These are phyloP conservation scores for Netelia fuscicornis DNA, from an alignment of 2,888 invertebrate genomes.

Conservation along the genomic window DNA sequence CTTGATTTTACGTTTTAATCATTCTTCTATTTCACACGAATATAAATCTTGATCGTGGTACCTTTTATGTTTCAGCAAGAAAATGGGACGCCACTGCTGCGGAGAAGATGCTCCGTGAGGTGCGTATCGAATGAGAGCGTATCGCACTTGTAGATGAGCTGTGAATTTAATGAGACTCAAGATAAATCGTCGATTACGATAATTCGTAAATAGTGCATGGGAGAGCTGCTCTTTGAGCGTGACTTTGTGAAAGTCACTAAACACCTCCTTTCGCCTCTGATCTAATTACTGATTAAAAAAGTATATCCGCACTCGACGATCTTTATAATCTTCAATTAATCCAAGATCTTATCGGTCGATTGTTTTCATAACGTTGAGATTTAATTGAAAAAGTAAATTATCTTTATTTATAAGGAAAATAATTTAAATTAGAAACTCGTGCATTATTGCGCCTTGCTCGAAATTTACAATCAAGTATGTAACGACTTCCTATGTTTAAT, in stretches of 20 bases:
- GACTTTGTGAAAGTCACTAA: conserved; percentile 49
- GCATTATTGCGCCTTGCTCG: too few relatives aligned
- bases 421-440: too few relatives aligned
- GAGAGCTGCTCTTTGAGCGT: conserved; percentile 43
- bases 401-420: too few relatives aligned
- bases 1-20: neutral
- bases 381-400: neutral
- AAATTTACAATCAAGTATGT: too few relatives aligned
- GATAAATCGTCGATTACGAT: conserved; percentile 16
- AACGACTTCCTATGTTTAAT: too few relatives aligned
- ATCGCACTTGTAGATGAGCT: neutral
- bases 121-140: conserved; percentile 86
- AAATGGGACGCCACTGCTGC: conserved; percentile 95
- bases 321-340: neutral
- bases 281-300: conserved; percentile 12
- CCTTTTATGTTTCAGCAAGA: conserved; percentile 88
- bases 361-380: neutral
- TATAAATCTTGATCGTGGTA: conserved; percentile 24
- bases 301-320: neutral
- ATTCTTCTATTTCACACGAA: neutral
- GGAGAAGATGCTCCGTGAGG: conserved; percentile 96
- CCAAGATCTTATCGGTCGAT: neutral
- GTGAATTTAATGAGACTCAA: conserved; percentile 7
- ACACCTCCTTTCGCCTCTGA: conserved; percentile 40
- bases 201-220: neutral